These are phyloP conservation scores for Betta splendens DNA, from an alignment of 2,797 vertebrate species.

Conservation along the genomic window DNA sequence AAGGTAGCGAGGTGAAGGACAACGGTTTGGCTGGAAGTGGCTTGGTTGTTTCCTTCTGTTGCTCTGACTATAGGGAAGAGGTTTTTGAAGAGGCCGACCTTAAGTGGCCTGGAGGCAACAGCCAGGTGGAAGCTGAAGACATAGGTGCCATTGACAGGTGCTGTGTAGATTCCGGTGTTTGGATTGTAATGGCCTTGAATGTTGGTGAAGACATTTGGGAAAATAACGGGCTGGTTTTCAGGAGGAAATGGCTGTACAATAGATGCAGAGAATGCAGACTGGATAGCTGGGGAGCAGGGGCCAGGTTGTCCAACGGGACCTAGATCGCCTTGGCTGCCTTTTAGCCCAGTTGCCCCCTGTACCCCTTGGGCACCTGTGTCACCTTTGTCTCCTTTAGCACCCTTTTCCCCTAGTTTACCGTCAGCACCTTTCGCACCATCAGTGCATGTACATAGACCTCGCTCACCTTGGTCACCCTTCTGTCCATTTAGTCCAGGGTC, in stretches of 20 bases:
- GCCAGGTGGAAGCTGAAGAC: slow-evolving; percentile 72
- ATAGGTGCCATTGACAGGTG: slow-evolving; percentile 79
- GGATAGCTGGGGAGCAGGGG: slow-evolving; percentile 71
- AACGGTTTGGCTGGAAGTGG: slow-evolving; percentile 61
- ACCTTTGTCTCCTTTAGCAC: slow-evolving; percentile 71
- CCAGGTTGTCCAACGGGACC: slow-evolving; percentile 71
- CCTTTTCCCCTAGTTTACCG: slow-evolving; percentile 58
- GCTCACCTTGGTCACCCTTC: slow-evolving; percentile 68
- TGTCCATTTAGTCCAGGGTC: slow-evolving; percentile 46
- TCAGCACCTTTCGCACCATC: slow-evolving; percentile 66
- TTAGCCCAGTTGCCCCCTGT: slow-evolving; percentile 54
- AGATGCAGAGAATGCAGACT: slow-evolving; percentile 73
- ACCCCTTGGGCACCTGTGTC: slow-evolving; percentile 52
- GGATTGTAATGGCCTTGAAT: slow-evolving; percentile 54
- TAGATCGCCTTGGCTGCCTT: slow-evolving; percentile 58
- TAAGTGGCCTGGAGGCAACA: slow-evolving; percentile 38
- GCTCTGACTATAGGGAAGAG: slow-evolving; percentile 48
- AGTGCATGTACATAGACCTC: slow-evolving; percentile 72
- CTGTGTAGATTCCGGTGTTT: slow-evolving; percentile 49
- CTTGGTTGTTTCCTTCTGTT: slow-evolving; percentile 29
- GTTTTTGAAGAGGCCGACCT: slow-evolving; percentile 74
- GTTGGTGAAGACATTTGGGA: slow-evolving; percentile 63
- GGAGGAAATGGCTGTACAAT: slow-evolving; percentile 41
- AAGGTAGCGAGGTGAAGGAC: slow-evolving; percentile 56
- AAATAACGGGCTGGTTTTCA: slow-evolving; percentile 62